phyloP scores from a whole-genome alignment of 2,888 invertebrate species.

The Watsonalla cultraria region DNA sequence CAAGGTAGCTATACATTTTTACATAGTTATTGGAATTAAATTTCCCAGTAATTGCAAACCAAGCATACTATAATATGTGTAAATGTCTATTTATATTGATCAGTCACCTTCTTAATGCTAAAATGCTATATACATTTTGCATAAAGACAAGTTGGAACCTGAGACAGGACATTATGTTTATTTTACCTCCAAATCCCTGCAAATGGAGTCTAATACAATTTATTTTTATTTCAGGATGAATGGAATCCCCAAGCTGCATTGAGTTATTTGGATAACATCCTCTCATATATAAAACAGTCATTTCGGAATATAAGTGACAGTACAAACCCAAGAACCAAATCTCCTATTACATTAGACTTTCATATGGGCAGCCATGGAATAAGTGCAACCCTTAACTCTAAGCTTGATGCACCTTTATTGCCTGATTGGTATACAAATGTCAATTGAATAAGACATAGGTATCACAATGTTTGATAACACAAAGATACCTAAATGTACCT shows the following conservation, averaged over 20 bases:
- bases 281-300: conserved; percentile 22
- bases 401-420: conserved; percentile 20
- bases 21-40: no score
- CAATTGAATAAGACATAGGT: not conserved
- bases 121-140: no score
- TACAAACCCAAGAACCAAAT: conserved; percentile 3
- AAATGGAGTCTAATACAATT: not conserved
- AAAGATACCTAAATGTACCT: no score
- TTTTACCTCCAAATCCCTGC: no score
- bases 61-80: no score
- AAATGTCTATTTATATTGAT: no score
- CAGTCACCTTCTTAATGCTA: no score
- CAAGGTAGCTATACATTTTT: conserved; percentile 14
- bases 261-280: conserved; percentile 24
- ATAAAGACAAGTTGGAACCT: no score
- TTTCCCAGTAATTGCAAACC: no score
- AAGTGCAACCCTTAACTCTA: conserved; percentile 12
- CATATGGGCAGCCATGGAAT: conserved; percentile 21
- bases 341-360: conserved; percentile 24
- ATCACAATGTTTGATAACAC: not conserved
- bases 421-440: conserved; percentile 30
- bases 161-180: no score
- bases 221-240: conserved; percentile 26
- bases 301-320: conserved; percentile 14
- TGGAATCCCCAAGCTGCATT: conserved; percentile 31